Base-by-base conservation (phyloP, 2,888 invertebrate genomes). In the Hirtodrosophila alboralis region DNA sequence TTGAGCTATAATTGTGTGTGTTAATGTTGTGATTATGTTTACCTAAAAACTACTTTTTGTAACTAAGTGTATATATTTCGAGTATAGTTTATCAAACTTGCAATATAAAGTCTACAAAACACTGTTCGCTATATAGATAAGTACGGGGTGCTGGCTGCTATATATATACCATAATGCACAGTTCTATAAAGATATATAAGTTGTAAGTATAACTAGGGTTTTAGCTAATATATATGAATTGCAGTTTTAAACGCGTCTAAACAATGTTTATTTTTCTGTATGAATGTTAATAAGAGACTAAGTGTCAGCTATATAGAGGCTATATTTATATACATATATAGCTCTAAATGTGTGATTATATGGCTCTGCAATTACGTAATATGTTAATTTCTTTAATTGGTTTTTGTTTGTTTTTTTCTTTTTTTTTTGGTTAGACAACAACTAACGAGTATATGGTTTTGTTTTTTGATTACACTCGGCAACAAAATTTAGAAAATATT, bases 361-460 rank as follows among this genome's bases (percentile, higher is more conserved):
- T 66, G 57, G 67, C 26, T 57, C 72, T 62, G 65, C 65, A 64
- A 68, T 61, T 68, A 77, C 74, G 77, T n/a, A 64, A 71, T 71
- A 71, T 51, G 56, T 64, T 47, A 71, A 58, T 48, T 48, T 51
- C 30, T 30, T 58, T 58, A 45, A n/a, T 45, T 53, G 31, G 18
- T 5, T 54, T 31, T 31, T 45, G 18, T 38, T 47, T 53, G 28
- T 34, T 34, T 47, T 30, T 54, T 33, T 41, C 16, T 23, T 53
- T 57, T 51, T 38, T 40, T 28, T 26, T 61, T 60, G 21, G 45
- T 52, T 49, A 43, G 56, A 70, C 63, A 64, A 60, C 52, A 73
- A 57, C 63, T 76, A 73, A 43, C 36, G 61, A 70, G 41, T 61
- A 64, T 76, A 18, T 51, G 41, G 71, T 54, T 67, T 56, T 44